A percentile compares a stretch with the other conserved stretches of the same genome.
Conservation (phyloP, 1,140 invertebrate species). For the Drosophila mauritiana region DNA sequence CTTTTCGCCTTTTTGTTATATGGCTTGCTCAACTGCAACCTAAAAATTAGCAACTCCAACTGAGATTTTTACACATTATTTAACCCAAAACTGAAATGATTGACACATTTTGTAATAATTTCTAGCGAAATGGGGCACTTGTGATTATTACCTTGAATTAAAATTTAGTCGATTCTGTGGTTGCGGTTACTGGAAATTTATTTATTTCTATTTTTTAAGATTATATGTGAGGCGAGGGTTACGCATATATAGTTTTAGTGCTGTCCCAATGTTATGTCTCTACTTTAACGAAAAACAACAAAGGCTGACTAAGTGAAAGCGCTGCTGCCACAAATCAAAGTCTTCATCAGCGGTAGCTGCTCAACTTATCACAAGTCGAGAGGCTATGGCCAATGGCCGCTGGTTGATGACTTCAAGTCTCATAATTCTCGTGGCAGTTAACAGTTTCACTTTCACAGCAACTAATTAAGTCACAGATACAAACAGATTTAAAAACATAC, state of each 20-base stretch:
- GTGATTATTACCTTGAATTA: conserved; percentile 24
- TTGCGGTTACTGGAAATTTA: too few species aligned
- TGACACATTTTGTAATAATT: conserved; percentile 24
- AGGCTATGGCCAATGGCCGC: conserved; percentile 28
- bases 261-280: not conserved
- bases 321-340: conserved; percentile 70
- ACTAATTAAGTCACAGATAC: conserved; percentile 50
- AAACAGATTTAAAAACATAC: conserved; percentile 43
- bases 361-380: conserved; percentile 12
- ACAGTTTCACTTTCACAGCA: conserved; percentile 66
- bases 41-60: conserved; percentile 32
- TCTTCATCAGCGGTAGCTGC: conserved; percentile 21
- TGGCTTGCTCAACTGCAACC: conserved; percentile 19
- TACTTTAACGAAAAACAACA: conserved; percentile 4
- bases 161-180: not conserved
- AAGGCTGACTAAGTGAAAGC: conserved; percentile 67
- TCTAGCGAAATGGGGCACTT: not conserved
- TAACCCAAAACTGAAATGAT: not conserved
- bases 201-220: not conserved
- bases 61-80: conserved; percentile 10
- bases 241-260: not conserved
- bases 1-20: conserved; percentile 29
- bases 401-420: conserved; percentile 43
- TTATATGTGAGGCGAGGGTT: not conserved
- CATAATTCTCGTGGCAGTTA: conserved; percentile 47